Percentiles rank a stretch among this genome's conserved stretches.
Evolutionary conservation across 2,797 vertebrate genomes (phyloP).

Genomic region (Fringilla coelebs): DNA sequence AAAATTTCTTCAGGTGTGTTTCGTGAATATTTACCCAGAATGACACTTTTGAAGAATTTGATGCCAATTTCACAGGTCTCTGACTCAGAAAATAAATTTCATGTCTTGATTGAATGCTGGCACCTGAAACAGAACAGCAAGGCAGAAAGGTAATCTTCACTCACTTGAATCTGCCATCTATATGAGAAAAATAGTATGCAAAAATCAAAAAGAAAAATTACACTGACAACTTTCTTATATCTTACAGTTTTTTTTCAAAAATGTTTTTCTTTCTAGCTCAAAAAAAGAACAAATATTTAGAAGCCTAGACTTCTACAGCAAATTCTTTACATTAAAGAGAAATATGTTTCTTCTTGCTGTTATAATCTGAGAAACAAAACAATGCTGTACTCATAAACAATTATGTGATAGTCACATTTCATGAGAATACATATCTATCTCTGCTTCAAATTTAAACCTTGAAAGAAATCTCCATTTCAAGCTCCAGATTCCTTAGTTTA

Average conservation of each 20-base stretch:
- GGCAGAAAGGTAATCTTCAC: not conserved
- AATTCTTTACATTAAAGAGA: not conserved
- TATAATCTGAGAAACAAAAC: not conserved
- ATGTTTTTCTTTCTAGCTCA: not conserved
- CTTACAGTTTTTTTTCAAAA: not conserved
- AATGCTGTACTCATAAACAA: not conserved
- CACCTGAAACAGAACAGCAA: not conserved
- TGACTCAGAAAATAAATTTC: not conserved
- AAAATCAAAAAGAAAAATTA: not conserved
- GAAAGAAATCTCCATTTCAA: not conserved
- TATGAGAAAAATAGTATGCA: not conserved
- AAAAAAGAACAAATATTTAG: not conserved
- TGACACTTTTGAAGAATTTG: not conserved
- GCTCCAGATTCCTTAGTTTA: not conserved
- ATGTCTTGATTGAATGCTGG: not conserved
- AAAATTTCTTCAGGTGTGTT: not conserved
- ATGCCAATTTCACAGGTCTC: not conserved
- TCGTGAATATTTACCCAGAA: not conserved
- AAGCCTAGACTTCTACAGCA: not conserved
- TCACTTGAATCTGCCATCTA: not conserved
- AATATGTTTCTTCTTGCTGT: not conserved
- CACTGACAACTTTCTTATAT: not conserved
- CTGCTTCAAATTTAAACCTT: not conserved
- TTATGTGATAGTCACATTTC: not conserved
- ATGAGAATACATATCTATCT: not conserved